Base-by-base conservation (phyloP, 2,888 invertebrate genomes). In the Malthinus seriepunctatus region DNA sequence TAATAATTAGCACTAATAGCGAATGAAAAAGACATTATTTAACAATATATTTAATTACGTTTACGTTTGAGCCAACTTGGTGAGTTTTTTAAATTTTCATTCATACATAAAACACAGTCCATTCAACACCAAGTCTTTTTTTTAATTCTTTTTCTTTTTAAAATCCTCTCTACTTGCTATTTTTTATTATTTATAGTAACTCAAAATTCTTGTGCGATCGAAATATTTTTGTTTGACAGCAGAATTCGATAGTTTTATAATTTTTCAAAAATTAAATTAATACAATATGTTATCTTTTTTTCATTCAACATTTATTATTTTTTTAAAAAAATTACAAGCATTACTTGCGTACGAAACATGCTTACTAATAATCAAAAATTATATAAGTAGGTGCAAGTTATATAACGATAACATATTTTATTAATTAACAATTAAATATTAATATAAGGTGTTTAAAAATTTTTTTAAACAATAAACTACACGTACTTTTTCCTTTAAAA, bases 381-480 rank as follows among this genome's bases (percentile, higher is more conserved):
- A 23, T 23, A 23, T 5, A 23, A 23, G 23, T 23, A 23, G 23
- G 23, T 23, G 23, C 23, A 23, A 23, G 23, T 2, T 23, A 5
- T 23, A 5, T 38, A 55, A 51, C 32, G 63, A 67, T 65, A 70
- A 70, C 64, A 67, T 68, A 69, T 71, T 69, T 70, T 67, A 70
- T 68, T 66, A 70, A 65, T 63, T 66, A 65, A 63, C 64, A 68
- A 68, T 62, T 66, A 63, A 67, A 65, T 68, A 63, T 69, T 69
- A 73, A 72, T 23, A 23, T 23, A 23, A 23, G 23, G 23, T 23
- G 23, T 23, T 23, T 23, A 3, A 23, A 23, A 23, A 23, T 23
- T 23, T 23, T 23, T 23, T 23, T 23, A 23, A 23, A 23, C 23
- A 23, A 23, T 23, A 23, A 23, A 23, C 23, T 23, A 23, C 23